Conservation (phyloP, 2,797 vertebrate genomes). For the Rhyacichthys aspro region DNA sequence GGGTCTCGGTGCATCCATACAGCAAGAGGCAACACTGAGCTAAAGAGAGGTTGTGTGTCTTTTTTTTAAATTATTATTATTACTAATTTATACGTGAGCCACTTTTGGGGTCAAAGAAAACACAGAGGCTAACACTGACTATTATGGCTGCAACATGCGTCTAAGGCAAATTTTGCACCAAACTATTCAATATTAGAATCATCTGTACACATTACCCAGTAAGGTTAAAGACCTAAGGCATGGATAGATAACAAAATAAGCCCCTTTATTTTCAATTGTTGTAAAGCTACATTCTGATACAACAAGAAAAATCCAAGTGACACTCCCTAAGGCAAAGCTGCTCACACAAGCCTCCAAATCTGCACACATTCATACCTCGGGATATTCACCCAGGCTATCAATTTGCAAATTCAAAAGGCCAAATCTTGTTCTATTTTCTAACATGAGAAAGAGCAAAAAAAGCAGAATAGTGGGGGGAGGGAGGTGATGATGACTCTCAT, state of each 20-base stretch:
- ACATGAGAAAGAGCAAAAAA: constrained; percentile 50
- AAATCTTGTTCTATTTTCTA: constrained; percentile 43
- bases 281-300: constrained; percentile 31
- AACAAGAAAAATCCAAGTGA: constrained; percentile 23
- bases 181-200: not conserved
- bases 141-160: too few relatives aligned
- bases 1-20: constrained; percentile 48
- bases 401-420: constrained; percentile 38
- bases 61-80: too few relatives aligned
- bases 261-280: constrained; percentile 1
- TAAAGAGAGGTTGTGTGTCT: constrained; percentile 30
- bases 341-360: constrained; percentile 2
- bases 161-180: not conserved
- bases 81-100: constrained; percentile 20
- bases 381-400: constrained; percentile 19
- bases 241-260: constrained; percentile 12
- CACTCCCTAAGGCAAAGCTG: constrained; percentile 14
- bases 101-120: constrained; percentile 17
- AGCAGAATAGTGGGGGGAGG: constrained; percentile 52
- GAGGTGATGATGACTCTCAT: constrained; percentile 66
- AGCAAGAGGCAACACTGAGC: constrained; percentile 56
- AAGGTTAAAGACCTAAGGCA: constrained; percentile 3
- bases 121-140: not conserved
- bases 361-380: not conserved
- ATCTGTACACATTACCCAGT: constrained; percentile 3